phyloP scores from a whole-genome alignment of 2,113 vertebrate genomes.

The Tetrao urogallus region DNA sequence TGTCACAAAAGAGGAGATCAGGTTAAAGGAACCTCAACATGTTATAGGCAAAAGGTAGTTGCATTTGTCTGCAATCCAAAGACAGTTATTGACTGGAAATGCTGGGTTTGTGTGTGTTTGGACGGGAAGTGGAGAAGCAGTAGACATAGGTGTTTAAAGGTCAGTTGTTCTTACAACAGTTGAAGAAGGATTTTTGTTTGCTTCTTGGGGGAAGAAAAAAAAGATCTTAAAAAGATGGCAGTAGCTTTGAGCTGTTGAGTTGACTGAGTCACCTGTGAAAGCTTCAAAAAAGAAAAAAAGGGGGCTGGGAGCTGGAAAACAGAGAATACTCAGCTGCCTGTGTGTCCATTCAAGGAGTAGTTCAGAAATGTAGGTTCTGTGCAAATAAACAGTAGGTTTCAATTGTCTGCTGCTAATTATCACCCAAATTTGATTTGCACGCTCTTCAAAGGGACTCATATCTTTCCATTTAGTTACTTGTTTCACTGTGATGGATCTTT shows the following conservation, averaged over 20 bases:
- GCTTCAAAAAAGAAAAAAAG: not conserved
- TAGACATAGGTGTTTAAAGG: not conserved
- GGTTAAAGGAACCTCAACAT: not conserved
- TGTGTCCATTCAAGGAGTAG: not conserved
- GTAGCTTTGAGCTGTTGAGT: not conserved
- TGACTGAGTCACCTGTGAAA: not conserved
- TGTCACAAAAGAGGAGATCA: fast-evolving
- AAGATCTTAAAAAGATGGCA: not conserved
- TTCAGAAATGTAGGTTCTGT: not conserved
- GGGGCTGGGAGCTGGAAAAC: not conserved
- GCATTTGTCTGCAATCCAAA: not conserved
- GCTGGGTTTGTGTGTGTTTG: not conserved
- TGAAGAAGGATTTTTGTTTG: not conserved
- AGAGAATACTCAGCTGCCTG: not conserved
- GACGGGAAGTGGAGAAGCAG: not conserved
- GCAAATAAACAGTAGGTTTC: not conserved
- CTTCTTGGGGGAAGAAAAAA: not conserved
- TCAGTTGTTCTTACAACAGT: not conserved
- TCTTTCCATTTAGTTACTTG: constrained; percentile 72
- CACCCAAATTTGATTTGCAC: constrained; percentile 68
- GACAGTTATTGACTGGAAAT: not conserved
- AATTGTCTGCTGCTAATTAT: constrained; percentile 71
- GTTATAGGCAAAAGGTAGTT: fast-evolving
- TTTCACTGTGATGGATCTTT: constrained; percentile 69
- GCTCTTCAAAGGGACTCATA: constrained; percentile 76